phyloP scores from a whole-genome alignment of 2,888 invertebrate genomes.

The Drosophila niveifrons region DNA sequence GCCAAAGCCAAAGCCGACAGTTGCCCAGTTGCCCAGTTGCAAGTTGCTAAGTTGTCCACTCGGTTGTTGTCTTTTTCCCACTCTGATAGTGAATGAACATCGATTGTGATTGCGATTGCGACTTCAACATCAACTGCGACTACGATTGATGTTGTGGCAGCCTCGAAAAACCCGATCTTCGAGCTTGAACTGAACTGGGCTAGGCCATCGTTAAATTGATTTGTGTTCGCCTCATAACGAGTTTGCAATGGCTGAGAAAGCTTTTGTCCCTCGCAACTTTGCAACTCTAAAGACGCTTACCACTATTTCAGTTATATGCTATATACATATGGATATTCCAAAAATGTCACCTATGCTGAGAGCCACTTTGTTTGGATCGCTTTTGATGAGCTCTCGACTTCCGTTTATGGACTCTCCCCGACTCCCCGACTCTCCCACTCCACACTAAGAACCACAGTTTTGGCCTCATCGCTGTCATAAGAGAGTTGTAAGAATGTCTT shows the following conservation, averaged over 20 bases:
- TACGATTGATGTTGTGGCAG: constrained; percentile 32
- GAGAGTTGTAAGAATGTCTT: constrained; percentile 71
- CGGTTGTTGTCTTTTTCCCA: constrained; percentile 25
- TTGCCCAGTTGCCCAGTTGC: constrained; percentile 22
- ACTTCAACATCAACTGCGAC: neutral
- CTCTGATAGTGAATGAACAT: constrained; percentile 48
- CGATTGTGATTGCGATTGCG: constrained; percentile 39
- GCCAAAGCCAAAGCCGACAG: constrained; percentile 4
- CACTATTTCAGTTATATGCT: constrained; percentile 63
- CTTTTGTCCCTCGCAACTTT: constrained; percentile 34
- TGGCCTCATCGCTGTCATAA: constrained; percentile 64
- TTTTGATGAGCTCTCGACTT: constrained; percentile 64
- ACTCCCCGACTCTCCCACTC: constrained; percentile 5
- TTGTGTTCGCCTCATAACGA: constrained; percentile 67
- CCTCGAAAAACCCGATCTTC: constrained; percentile 39
- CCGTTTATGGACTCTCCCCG: constrained; percentile 72
- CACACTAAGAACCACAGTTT: constrained; percentile 29
- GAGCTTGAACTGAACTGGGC: constrained; percentile 77
- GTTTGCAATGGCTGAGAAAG: constrained; percentile 75
- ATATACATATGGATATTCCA: constrained; percentile 52
- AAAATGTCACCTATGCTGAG: constrained; percentile 70
- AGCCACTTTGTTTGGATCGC: constrained; percentile 55
- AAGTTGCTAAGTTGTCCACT: constrained; percentile 1
- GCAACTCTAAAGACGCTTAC: constrained; percentile 31
- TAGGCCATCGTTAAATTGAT: constrained; percentile 80